phyloP scores from a whole-genome alignment of 2,888 invertebrate genomes.

The Agrochola lychnidis region DNA sequence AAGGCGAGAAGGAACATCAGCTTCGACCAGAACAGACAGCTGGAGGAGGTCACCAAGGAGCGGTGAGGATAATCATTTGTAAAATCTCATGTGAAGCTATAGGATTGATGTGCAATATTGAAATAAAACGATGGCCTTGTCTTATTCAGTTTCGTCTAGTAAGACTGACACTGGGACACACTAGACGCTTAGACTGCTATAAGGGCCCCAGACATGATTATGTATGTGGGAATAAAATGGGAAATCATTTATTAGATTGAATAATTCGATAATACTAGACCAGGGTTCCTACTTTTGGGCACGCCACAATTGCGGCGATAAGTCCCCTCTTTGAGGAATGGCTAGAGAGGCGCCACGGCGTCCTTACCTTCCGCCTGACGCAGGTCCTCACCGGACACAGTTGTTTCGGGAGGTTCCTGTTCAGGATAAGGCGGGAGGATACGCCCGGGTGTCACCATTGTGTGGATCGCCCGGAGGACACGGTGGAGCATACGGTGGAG shows the following conservation, averaged over 20 bases:
- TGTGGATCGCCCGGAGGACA: no score
- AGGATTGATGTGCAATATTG: background rate
- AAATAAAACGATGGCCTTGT: background rate
- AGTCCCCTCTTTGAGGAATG: no score
- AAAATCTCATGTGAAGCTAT: background rate
- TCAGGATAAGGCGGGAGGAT: no score
- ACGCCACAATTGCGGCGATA: no score
- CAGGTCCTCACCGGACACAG: no score
- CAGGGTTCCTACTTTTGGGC: slow-evolving; percentile 29
- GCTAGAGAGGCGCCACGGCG: no score
- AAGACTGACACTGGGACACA: background rate
- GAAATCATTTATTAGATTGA: slow-evolving; percentile 52
- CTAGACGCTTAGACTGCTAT: background rate
- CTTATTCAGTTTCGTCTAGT: slow-evolving; percentile 2
- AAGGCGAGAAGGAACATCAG: slow-evolving; percentile 85
- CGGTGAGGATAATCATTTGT: slow-evolving; percentile 82
- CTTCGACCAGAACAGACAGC: slow-evolving; percentile 89
- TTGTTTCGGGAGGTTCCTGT: no score
- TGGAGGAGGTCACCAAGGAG: slow-evolving; percentile 91
- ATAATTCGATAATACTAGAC: slow-evolving; percentile 41
- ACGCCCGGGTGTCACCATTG: no score
- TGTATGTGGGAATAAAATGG: slow-evolving; percentile 43
- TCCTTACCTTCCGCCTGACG: no score
- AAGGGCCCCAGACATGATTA: slow-evolving; percentile 36
- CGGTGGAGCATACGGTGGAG: no score